These are phyloP conservation scores for Strongylocentrotus purpuratus DNA, from an alignment of 35 echinoderm and acorn worm species.

Conservation along the genomic window DNA sequence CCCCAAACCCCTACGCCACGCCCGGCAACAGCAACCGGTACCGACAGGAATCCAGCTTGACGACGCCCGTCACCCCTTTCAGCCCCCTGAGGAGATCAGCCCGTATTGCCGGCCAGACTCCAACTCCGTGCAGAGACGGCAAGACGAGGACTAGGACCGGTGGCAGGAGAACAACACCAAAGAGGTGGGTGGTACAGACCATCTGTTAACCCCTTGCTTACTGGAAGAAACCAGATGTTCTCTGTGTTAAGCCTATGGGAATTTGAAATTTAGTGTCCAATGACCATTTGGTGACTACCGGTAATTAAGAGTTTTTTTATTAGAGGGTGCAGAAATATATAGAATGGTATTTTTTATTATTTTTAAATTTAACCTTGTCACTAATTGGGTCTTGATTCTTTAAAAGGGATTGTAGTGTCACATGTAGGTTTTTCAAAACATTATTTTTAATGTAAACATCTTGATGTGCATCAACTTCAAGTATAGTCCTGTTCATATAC, in stretches of 20 bases:
- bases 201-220: neutral
- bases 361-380: no score
- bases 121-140: neutral
- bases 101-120: constrained; percentile 33
- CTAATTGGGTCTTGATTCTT: no score
- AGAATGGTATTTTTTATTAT: no score
- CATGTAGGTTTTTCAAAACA: no score
- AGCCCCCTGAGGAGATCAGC: constrained; percentile 28
- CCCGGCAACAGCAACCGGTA: neutral
- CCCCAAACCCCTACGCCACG: neutral
- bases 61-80: neutral
- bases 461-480: no score
- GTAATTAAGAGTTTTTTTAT: neutral
- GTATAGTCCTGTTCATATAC: no score
- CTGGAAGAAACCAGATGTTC: no score
- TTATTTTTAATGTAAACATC: no score
- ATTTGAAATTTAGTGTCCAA: no score
- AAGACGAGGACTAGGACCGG: neutral
- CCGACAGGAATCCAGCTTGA: neutral
- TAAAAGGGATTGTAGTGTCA: no score
- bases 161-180: constrained; percentile 34
- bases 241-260: no score
- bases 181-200: neutral
- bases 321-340: no score
- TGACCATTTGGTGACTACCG: neutral